Evolutionary conservation across 2,888 invertebrate species (phyloP), one percentile per base, ranked within the genome.

Genomic region (Chloroclystis v-ata): DNA sequence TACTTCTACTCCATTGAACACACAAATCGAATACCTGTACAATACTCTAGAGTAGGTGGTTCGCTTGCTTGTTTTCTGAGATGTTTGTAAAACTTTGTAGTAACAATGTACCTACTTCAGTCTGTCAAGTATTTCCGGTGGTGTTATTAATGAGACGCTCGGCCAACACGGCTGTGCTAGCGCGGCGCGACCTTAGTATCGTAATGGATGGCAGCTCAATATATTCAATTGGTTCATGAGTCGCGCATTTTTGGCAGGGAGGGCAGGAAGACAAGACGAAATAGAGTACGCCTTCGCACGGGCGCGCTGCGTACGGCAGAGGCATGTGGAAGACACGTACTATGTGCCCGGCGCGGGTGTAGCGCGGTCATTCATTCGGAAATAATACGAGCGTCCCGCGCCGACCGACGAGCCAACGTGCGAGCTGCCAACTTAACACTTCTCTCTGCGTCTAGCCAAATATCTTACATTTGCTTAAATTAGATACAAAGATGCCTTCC

Each of bases 351-450:
- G 30, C 5, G 16, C 39, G 43, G 51, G 53, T 50, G 55, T 60
- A 63, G 62, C 60, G 62, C 54, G 62, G 65, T 69, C 76, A 78
- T 78, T 80, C 75, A 78, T 72, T 73, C 77, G 61, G 74, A 75
- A 78, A 78, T 76, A 78, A 73, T 69, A 59, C 56, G 58, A 59
- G 44, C 56, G 55, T 44, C 44, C 54, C 46, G 47, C 44, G 49
- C 38, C 30, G 24, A 10, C 28, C 51, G 49, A 48, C 50, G 45
- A 41, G 35, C 45, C 47, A 44, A 37, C 35, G 37, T 37, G 12
- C 39, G n/a, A 25, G 37, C 47, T 52, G 54, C 50, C 54, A 54
- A 52, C 43, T 43, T 33, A 39, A 11, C 43, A 42, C 32, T 47
- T 33, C 28, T 32, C 43, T 24, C 50, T 47, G 25, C 43, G 37